Conservation (phyloP, 1,140 invertebrate species). For the Psilanteris sp. region DNA sequence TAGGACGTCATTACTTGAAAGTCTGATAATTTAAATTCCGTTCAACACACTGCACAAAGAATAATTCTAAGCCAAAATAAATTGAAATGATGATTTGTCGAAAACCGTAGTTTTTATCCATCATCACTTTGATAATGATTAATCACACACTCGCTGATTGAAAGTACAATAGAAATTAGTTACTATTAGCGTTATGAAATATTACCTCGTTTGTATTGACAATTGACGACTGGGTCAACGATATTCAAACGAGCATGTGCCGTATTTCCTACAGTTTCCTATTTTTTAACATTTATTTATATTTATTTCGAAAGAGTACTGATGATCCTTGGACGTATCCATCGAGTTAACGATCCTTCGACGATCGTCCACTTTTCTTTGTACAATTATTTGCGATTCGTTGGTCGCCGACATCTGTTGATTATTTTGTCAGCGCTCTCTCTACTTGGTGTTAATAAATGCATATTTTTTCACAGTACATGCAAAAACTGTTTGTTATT, state of each 20-base stretch:
- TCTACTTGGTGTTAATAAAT: background rate
- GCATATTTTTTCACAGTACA: constrained; percentile 13
- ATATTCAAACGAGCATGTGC: background rate
- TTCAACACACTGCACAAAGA: too few relatives aligned
- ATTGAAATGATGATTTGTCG: background rate
- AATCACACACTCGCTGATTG: constrained; percentile 44
- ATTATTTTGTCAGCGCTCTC: constrained; percentile 2
- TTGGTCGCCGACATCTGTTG: constrained; percentile 2
- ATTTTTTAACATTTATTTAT: too few relatives aligned
- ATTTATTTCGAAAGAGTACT: constrained; percentile 13
- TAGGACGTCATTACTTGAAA: too few relatives aligned
- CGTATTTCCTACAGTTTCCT: constrained; percentile 9
- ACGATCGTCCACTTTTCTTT: constrained; percentile 1
- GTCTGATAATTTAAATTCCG: too few relatives aligned
- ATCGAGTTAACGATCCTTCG: too few relatives aligned
- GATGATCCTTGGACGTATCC: constrained; percentile 9
- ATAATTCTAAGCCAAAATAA: background rate
- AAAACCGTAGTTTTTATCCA: background rate
- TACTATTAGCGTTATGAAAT: constrained; percentile 39
- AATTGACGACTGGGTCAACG: background rate
- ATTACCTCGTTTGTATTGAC: constrained; percentile 12
- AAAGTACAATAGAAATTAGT: constrained; percentile 55
- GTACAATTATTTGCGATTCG: background rate
- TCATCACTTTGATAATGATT: constrained; percentile 9
- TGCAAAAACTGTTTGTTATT: constrained; percentile 15